Conservation (phyloP, 2,797 vertebrate genomes). For the Chaenodraco wilsoni region DNA sequence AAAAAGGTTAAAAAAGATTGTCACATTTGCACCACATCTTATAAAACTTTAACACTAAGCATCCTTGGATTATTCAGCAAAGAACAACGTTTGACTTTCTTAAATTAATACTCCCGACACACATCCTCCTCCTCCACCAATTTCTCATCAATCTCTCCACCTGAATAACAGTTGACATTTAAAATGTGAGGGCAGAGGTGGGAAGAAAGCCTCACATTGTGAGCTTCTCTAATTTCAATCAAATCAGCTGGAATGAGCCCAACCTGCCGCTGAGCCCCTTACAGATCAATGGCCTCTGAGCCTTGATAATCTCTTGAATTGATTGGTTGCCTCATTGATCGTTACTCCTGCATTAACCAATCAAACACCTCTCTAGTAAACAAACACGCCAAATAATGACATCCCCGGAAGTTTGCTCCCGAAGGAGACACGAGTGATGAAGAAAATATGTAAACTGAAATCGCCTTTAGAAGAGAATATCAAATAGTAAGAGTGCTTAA, state of each 20-base stretch:
- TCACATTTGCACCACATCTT: conserved; percentile 24
- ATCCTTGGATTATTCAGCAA: conserved; percentile 35
- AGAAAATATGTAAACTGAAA: conserved; percentile 68
- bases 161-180: conserved; percentile 50
- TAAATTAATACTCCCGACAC: conserved; percentile 14
- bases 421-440: conserved; percentile 41
- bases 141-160: conserved; percentile 43
- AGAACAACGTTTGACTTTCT: conserved; percentile 37
- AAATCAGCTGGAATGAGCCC: conserved; percentile 57
- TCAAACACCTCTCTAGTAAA: conserved; percentile 68
- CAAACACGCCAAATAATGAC: conserved; percentile 64
- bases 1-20: conserved; percentile 30
- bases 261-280: conserved; percentile 54
- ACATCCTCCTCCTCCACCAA: conserved; percentile 17
- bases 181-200: conserved; percentile 31
- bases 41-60: conserved; percentile 34
- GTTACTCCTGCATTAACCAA: conserved; percentile 65
- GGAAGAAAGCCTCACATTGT: conserved; percentile 29
- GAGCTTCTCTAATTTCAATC: conserved; percentile 66
- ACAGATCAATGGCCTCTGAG: conserved; percentile 73
- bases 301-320: conserved; percentile 70
- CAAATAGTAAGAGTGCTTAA: conserved; percentile 82
- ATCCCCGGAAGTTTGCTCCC: conserved; percentile 44
- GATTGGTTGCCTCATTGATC: conserved; percentile 72
- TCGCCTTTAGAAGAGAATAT: conserved; percentile 78